Base-by-base conservation (phyloP, 2,797 vertebrate genomes). In the Chaenodraco wilsoni region DNA sequence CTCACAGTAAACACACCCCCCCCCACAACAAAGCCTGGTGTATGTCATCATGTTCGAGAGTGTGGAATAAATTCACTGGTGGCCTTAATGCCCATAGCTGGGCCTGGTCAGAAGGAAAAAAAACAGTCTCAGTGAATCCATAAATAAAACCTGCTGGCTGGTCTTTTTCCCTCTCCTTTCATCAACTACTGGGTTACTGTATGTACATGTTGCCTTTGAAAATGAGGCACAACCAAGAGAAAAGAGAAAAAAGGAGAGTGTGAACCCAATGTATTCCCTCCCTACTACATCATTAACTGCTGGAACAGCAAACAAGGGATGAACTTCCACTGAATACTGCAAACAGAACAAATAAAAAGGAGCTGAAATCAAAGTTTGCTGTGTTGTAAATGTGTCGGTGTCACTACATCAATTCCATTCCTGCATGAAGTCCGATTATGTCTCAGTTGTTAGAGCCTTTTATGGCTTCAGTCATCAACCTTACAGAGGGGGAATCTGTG, bases 91-190 rank as follows among this genome's bases (percentile, higher is more conserved):
- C 89, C 89, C 88, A 88, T 81, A 92, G 90, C 87, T 82, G 78
- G 74, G 76, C 65, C 88, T 88, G 89, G 88, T 90, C 88, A 82
- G 74, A 83, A 72, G 65, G 45, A 66, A 37, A 64, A 72, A 65
- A 72, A 85, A 87, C 66, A 84, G 51, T 52, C 62, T 86, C 51
- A 55, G 79, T 79, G 80, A 86, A 90, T 90, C 90, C 93, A 93
- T 93, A 94, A 94, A 94, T 94, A 94, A 91, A 94, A 92, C 87
- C 82, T 91, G 88, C 89, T 91, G 84, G 89, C 88, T 93, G 78
- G 84, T 91, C 73, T 90, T 87, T 90, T 45, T 92, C 90, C 80
- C 81, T 89, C 86, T 86, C 75, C 82, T 91, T 91, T 93, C 87
- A 91, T 88, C 90, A 89, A 84, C 76, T 55, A 79, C 80, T 79